Conservation (phyloP, 2,888 invertebrate species). For the Mechanitis mazaeus region DNA sequence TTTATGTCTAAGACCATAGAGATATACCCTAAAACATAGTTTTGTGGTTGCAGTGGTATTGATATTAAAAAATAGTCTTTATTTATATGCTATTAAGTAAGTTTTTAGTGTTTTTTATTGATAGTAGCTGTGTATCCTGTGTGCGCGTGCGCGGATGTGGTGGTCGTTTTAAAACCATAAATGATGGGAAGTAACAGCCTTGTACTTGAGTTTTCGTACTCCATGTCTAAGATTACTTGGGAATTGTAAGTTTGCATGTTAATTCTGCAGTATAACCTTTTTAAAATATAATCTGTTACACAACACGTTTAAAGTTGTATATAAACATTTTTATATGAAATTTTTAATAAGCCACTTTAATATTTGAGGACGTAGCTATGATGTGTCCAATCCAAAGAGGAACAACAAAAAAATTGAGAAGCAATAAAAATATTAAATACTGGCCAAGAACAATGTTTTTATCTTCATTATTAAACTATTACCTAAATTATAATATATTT, state of each 20-base stretch:
- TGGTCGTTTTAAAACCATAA: conserved; percentile 37
- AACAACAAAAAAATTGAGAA: too few relatives aligned
- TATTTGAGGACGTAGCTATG: too few relatives aligned
- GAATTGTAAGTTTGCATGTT: neutral
- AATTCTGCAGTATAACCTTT: neutral
- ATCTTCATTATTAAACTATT: too few relatives aligned
- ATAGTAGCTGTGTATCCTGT: conserved; percentile 50
- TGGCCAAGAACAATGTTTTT: too few relatives aligned
- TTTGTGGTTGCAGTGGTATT: conserved; percentile 14
- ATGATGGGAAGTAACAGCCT: conserved; percentile 29
- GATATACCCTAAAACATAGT: conserved; percentile 11
- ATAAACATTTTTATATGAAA: too few relatives aligned
- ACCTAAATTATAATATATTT: too few relatives aligned
- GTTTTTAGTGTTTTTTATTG: conserved; percentile 4
- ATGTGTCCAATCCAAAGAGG: too few relatives aligned
- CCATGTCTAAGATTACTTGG: conserved; percentile 9
- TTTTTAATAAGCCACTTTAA: too few relatives aligned
- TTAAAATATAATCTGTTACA: neutral
- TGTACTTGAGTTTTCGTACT: conserved; percentile 21
- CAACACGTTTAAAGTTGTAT: too few relatives aligned
- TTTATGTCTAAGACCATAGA: conserved; percentile 23
- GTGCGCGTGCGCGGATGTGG: conserved; percentile 63
- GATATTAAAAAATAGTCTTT: conserved; percentile 31
- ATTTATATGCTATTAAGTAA: conserved; percentile 17
- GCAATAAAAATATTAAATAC: too few relatives aligned